Conservation (phyloP, 2,113 vertebrate genomes). For the Otolemur garnettii region DNA sequence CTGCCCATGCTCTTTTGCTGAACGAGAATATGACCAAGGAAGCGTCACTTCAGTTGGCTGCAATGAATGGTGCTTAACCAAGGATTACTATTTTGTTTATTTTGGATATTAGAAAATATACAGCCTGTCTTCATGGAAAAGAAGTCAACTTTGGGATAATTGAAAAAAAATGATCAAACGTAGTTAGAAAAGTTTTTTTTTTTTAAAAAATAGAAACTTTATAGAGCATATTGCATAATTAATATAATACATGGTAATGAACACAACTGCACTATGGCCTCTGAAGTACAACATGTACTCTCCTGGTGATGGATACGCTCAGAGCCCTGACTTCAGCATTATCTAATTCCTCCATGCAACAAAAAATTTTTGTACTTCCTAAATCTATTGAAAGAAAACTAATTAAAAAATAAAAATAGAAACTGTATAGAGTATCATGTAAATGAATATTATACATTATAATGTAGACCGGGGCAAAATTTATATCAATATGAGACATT, state of each 20-base stretch:
- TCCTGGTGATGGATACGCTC: too few relatives aligned
- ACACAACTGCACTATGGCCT: neutral
- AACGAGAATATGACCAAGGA: slow-evolving; percentile 80
- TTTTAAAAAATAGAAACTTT: neutral
- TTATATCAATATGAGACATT: neutral
- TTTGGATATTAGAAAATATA: neutral
- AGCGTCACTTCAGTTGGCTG: slow-evolving; percentile 79
- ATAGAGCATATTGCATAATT: neutral
- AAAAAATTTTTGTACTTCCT: too few relatives aligned
- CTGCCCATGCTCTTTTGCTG: slow-evolving; percentile 84
- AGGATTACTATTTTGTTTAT: neutral
- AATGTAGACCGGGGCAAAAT: neutral
- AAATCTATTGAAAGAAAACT: too few relatives aligned
- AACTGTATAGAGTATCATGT: neutral
- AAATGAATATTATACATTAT: neutral
- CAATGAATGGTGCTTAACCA: slow-evolving; percentile 79
- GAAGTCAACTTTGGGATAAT: neutral
- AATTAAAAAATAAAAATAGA: too few relatives aligned
- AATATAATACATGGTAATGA: neutral
- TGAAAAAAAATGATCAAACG: neutral
- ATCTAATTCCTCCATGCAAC: too few relatives aligned
- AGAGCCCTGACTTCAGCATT: too few relatives aligned
- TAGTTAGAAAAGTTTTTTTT: neutral
- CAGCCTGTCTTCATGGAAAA: neutral
- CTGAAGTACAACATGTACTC: too few relatives aligned